phyloP scores from a whole-genome alignment of 2,797 vertebrate genomes.

The Toxotes lorentzi region DNA sequence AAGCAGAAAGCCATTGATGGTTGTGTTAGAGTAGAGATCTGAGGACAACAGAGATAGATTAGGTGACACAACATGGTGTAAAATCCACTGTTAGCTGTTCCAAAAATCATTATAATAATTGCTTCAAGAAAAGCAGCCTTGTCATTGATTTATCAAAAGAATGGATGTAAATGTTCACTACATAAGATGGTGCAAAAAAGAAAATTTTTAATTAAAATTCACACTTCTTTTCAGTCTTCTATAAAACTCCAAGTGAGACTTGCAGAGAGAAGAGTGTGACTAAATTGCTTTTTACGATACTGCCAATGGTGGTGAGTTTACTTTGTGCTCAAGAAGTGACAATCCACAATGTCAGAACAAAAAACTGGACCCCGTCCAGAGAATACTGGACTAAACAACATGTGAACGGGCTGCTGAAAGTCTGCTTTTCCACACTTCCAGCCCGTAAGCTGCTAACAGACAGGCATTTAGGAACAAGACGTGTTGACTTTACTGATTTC shows the following conservation, averaged over 20 bases:
- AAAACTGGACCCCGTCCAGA: conserved; percentile 17
- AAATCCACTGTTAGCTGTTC: conserved; percentile 11
- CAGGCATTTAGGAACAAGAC: background rate
- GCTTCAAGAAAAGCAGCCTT: conserved; percentile 7
- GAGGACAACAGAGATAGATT: conserved; percentile 10
- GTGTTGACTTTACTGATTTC: conserved; percentile 45
- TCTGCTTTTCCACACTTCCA: conserved; percentile 2
- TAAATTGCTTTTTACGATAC: conserved; percentile 30
- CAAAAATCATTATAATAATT: conserved; percentile 26
- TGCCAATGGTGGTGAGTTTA: conserved; percentile 2
- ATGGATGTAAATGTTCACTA: conserved; percentile 15
- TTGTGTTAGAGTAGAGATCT: conserved; percentile 30
- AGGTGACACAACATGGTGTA: conserved; percentile 18
- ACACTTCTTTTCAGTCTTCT: conserved; percentile 14
- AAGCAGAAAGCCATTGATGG: conserved; percentile 17
- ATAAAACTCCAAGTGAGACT: conserved; percentile 41
- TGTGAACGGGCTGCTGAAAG: conserved; percentile 3
- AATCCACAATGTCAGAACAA: conserved; percentile 1
- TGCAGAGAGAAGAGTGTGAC: conserved; percentile 9
- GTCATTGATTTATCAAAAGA: conserved; percentile 11
- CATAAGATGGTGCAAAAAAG: background rate
- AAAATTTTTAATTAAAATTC: conserved; percentile 42
- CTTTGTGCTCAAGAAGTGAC: conserved; percentile 14
- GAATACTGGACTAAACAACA: conserved; percentile 2
- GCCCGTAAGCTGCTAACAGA: conserved; percentile 30